Evolutionary conservation across 2,797 vertebrate species (phyloP).

Genomic region (Mareca penelope): DNA sequence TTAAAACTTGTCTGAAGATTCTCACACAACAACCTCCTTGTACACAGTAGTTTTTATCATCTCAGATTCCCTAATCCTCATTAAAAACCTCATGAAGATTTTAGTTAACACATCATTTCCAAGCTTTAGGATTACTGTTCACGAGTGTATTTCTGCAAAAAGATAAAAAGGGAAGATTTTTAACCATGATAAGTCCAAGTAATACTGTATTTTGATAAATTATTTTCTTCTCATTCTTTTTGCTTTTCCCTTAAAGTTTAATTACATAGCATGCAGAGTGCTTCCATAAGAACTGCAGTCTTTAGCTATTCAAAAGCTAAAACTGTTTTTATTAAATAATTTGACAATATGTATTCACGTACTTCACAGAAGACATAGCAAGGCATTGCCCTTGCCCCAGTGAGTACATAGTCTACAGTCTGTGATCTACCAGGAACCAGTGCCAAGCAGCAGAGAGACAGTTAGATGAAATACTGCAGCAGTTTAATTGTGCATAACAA

Average conservation of each 20-base stretch:
- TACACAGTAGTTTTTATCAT: background rate
- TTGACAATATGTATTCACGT: background rate
- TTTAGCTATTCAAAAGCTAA: background rate
- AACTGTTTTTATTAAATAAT: background rate
- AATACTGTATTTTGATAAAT: background rate
- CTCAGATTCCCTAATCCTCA: conserved; percentile 34
- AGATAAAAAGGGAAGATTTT: background rate
- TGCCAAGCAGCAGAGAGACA: background rate
- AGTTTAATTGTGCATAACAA: background rate
- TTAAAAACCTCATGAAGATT: background rate
- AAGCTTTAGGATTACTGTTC: background rate
- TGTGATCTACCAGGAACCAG: background rate
- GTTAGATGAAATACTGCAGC: background rate
- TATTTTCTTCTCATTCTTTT: background rate
- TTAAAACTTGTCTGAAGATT: conserved; percentile 33
- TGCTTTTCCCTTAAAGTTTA: background rate
- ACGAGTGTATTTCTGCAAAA: background rate
- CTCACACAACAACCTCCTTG: conserved; percentile 7
- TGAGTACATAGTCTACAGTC: background rate
- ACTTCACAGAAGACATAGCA: background rate
- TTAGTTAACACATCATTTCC: conserved; percentile 2
- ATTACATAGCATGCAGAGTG: background rate
- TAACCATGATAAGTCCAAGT: background rate
- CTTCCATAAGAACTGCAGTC: background rate
- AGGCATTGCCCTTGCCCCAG: background rate